Conservation (phyloP, 2,797 vertebrate genomes). For the Limosa lapponica region DNA sequence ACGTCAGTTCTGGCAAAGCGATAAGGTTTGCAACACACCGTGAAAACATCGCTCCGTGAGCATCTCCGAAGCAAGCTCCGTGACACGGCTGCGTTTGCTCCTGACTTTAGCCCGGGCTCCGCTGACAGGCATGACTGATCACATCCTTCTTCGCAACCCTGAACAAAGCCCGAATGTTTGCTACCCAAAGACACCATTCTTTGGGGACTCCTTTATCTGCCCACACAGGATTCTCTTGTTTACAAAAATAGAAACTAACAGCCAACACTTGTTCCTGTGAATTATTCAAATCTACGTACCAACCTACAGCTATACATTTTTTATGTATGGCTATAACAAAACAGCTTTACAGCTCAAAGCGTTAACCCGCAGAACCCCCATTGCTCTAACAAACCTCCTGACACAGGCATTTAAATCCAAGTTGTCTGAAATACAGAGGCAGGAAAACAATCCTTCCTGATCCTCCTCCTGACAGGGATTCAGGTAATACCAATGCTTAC, state of each 20-base stretch:
- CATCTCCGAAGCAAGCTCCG: background rate
- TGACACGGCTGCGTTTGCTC: rapidly evolving
- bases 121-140: conserved; percentile 53
- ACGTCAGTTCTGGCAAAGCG: background rate
- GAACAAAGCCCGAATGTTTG: conserved; percentile 73
- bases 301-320: background rate
- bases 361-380: background rate
- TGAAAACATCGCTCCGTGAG: background rate
- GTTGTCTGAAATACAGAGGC: background rate
- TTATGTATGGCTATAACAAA: background rate
- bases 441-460: conserved; percentile 13
- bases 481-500: background rate
- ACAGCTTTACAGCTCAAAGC: background rate
- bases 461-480: background rate
- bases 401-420: background rate
- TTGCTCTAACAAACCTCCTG: background rate
- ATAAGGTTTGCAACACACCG: background rate
- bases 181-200: conserved; percentile 60
- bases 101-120: background rate
- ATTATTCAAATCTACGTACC: conserved; percentile 1
- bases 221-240: conserved; percentile 45
- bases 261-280: background rate
- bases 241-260: conserved; percentile 43
- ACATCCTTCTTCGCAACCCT: background rate
- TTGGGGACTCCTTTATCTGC: conserved; percentile 40